Evolutionary conservation across 2,888 invertebrate species (phyloP), one percentile per base, ranked within the genome.

Genomic region (Nudaria mundana): DNA sequence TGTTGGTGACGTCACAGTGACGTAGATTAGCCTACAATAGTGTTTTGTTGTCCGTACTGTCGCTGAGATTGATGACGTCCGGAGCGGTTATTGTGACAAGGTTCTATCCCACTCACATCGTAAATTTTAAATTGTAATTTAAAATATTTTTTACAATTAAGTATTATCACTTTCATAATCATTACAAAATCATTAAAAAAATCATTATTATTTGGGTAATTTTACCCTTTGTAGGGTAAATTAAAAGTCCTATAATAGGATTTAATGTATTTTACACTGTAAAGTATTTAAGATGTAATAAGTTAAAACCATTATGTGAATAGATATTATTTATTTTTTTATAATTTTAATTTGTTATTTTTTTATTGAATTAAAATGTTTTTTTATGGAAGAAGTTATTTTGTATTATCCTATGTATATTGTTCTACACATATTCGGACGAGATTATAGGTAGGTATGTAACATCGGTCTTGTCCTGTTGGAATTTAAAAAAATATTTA

Each of bases 211-310:
- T 23, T 8, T 11, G 25, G 25, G 25, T 25, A 25, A 11, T 3
- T 3, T n/a, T 5, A 31, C 32, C 36, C 39, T 18, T 8, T n/a
- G 0, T 8, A n/a, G 35, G 37, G 50, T 40, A 41, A 41, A 1
- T 12, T 8, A 34, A 42, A 41, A 65, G 66, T 80, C 81, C 79
- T 81, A 81, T 79, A 81, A 81, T 80, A 81, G 79, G 81, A 76
- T 68, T 44, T 14, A 0, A 39, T 34, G n/a, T n/a, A n/a, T n/a
- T n/a, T 11, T 23, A 61, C 76, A 62, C 74, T 66, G 76, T 63
- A 78, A 78, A 78, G 78, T 71, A 45, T 46, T 22, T 43, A 48
- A 36, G 44, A 13, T 15, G 15, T 38, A 25, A 11, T 1, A 13
- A 12, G 24, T 24, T 13, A 10, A 11, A 44, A 49, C 40, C 0